A percentile compares a stretch with the other conserved stretches of the same genome.
Conservation (phyloP, 2,113 vertebrate species). For the Oophaga pumilio region DNA sequence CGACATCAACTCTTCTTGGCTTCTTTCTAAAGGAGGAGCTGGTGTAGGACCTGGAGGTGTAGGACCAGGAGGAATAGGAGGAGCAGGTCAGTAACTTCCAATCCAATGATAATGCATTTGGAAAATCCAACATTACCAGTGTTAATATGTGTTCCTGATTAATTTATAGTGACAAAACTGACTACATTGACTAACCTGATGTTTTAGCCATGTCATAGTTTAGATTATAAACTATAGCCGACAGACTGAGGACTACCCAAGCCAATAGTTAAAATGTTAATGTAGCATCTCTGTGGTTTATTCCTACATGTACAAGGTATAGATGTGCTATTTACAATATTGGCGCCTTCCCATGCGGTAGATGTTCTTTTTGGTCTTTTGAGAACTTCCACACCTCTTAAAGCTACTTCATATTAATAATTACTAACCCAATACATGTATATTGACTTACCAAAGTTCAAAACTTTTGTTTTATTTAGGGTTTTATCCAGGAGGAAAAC, state of each 20-base stretch:
- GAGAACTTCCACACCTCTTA: background rate
- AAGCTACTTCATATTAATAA: background rate
- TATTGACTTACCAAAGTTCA: background rate
- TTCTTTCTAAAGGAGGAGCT: constrained; percentile 29
- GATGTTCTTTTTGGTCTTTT: background rate
- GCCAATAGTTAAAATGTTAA: background rate
- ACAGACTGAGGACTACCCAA: background rate
- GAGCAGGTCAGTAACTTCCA: constrained; percentile 28
- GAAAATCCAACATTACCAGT: background rate
- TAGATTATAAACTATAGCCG: background rate
- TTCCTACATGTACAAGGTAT: background rate
- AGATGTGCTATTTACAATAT: background rate
- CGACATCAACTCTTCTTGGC: background rate
- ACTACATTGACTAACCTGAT: background rate
- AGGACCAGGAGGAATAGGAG: constrained; percentile 26
- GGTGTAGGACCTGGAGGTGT: constrained; percentile 36
- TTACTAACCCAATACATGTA: background rate
- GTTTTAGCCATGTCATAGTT: background rate
- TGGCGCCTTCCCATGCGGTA: background rate
- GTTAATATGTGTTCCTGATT: background rate
- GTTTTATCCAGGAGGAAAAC: constrained; percentile 52
- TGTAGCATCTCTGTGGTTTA: background rate
- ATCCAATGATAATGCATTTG: background rate
- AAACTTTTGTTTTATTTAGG: constrained; percentile 10
- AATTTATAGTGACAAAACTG: background rate